Conservation (phyloP, 2,113 vertebrate species). For the Rhombomys opimus region DNA sequence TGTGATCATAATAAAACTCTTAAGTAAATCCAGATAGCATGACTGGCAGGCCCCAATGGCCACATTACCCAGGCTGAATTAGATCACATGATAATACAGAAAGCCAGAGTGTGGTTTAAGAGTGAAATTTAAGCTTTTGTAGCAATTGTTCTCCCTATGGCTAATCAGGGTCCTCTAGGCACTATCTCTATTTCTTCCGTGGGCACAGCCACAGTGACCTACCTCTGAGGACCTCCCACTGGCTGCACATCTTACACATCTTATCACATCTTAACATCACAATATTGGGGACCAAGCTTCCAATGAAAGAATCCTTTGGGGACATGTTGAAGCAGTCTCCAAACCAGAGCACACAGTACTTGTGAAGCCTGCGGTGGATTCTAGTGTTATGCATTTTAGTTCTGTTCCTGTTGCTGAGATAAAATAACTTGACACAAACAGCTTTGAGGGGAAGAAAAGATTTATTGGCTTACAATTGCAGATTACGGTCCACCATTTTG, state of each 20-base stretch:
- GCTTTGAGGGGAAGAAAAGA: background rate
- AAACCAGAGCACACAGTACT: background rate
- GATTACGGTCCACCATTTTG: background rate
- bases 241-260: background rate
- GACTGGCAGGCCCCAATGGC: too few species aligned
- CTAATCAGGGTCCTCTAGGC: background rate
- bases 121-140: background rate
- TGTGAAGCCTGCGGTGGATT: background rate
- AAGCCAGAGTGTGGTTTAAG: background rate
- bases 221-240: background rate
- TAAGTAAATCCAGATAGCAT: background rate
- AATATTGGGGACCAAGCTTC: background rate
- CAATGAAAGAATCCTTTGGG: background rate
- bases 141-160: background rate
- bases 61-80: background rate
- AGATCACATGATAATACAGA: background rate
- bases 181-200: background rate
- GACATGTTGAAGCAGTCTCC: background rate
- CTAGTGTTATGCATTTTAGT: background rate
- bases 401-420: background rate
- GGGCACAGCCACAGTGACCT: background rate
- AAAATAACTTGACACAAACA: background rate
- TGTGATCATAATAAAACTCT: background rate
- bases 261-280: background rate
- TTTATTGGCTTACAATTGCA: background rate